phyloP scores from a whole-genome alignment of 1,140 invertebrate species.

The Lineus longissimus region DNA sequence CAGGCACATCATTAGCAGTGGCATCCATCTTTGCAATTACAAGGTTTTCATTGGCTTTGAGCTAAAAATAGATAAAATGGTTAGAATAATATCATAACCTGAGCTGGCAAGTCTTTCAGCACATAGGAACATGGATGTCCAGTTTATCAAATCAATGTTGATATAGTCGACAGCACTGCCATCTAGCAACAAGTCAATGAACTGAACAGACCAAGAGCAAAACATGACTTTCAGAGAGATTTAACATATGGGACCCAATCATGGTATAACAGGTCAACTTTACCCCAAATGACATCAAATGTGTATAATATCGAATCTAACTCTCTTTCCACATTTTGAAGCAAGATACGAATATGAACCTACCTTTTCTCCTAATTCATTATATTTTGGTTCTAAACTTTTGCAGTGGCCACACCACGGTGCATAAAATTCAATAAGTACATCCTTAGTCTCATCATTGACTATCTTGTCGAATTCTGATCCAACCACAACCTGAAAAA shows the following conservation, averaged over 20 bases:
- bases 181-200: too few relatives aligned
- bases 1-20: constrained; percentile 95
- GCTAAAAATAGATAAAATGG: constrained; percentile 48
- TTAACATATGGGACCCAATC: too few relatives aligned
- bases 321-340: too few relatives aligned
- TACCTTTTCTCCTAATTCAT: constrained; percentile 89
- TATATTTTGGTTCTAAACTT: constrained; percentile 86
- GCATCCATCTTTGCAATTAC: constrained; percentile 97
- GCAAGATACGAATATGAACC: not conserved
- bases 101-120: not conserved
- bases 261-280: too few relatives aligned
- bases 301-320: too few relatives aligned
- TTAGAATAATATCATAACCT: not conserved
- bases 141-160: too few relatives aligned
- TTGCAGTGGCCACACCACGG: constrained; percentile 99
- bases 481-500: constrained; percentile 74
- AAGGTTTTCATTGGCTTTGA: constrained; percentile 78
- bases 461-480: constrained; percentile 97
- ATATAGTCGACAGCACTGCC: too few relatives aligned
- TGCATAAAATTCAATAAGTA: constrained; percentile 95
- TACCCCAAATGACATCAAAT: too few relatives aligned
- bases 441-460: constrained; percentile 85
- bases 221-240: too few relatives aligned
- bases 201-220: too few relatives aligned
- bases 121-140: too few relatives aligned